A percentile compares a stretch with the other conserved stretches of the same genome.
Evolutionary conservation across 1,140 invertebrate species (phyloP).

Genomic region (Portunus trituberculatus): DNA sequence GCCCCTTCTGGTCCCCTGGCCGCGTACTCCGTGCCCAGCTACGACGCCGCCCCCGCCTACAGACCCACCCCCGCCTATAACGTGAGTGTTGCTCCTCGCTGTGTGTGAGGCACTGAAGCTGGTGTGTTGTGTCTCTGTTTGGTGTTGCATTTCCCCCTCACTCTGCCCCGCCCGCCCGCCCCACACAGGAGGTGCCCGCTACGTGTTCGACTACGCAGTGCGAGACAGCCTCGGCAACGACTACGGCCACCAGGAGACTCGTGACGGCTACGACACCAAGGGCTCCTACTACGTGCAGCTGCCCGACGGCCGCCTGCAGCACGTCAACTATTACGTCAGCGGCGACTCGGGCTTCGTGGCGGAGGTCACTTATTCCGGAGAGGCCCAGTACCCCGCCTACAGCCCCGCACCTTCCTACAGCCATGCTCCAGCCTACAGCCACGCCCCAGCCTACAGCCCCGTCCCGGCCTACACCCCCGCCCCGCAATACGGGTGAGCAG

Average conservation of each 20-base stretch:
- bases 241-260: not conserved
- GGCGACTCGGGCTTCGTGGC: not conserved
- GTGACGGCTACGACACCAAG: not conserved
- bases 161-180: not conserved
- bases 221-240: not conserved
- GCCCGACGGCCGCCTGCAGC: not conserved
- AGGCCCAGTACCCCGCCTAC: not conserved
- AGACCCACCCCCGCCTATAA: too few species aligned
- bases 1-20: too few species aligned
- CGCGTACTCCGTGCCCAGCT: too few species aligned
- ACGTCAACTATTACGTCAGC: not conserved
- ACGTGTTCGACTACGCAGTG: not conserved
- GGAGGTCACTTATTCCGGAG: not conserved
- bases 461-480: too few species aligned
- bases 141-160: too few species aligned
- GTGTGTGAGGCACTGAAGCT: too few species aligned
- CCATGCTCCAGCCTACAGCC: not conserved
- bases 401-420: too few species aligned
- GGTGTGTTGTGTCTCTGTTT: too few species aligned
- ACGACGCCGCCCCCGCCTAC: too few species aligned
- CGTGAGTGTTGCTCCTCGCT: too few species aligned
- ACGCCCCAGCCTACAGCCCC: not conserved
- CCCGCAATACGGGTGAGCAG: too few species aligned
- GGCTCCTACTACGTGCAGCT: conserved; percentile 7
- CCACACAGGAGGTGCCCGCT: not conserved